These are phyloP conservation scores for Lithodes maja DNA, from an alignment of 2,888 invertebrate species.

Conservation along the genomic window DNA sequence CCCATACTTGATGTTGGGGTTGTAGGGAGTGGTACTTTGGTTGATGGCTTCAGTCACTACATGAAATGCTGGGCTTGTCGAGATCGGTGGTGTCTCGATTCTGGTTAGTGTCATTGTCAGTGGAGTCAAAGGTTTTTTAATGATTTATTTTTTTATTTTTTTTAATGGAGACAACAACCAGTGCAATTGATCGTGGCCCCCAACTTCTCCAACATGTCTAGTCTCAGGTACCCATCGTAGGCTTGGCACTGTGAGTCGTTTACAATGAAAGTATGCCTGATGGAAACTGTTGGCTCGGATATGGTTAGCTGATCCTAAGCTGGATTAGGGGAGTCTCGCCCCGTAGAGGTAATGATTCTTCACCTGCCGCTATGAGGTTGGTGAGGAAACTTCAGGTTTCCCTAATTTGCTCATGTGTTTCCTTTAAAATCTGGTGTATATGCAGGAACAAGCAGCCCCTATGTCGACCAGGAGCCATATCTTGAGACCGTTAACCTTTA, in stretches of 20 bases:
- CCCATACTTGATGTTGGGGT: not conserved
- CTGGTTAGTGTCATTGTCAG: no score
- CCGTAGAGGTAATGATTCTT: not conserved
- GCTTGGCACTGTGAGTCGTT: not conserved
- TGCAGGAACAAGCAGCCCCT: not conserved
- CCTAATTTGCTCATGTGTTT: not conserved
- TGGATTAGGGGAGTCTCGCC: not conserved
- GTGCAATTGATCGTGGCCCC: not conserved
- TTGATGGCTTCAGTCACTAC: not conserved
- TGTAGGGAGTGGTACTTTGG: not conserved
- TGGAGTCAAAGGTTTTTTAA: no score
- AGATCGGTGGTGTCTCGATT: no score
- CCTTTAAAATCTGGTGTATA: not conserved
- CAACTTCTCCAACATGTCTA: not conserved
- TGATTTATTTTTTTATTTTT: not conserved
- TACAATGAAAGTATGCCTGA: not conserved
- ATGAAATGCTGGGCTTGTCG: not conserved
- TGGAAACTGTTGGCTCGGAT: not conserved
- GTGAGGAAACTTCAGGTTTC: not conserved
- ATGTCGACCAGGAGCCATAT: not conserved
- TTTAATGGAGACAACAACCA: not conserved
- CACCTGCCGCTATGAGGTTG: not conserved
- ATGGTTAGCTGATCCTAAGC: not conserved
- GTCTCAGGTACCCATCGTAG: not conserved
- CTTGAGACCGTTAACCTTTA: not conserved